These are phyloP conservation scores for Sibirionetta formosa DNA, from an alignment of 2,797 vertebrate genomes.

Conservation along the genomic window DNA sequence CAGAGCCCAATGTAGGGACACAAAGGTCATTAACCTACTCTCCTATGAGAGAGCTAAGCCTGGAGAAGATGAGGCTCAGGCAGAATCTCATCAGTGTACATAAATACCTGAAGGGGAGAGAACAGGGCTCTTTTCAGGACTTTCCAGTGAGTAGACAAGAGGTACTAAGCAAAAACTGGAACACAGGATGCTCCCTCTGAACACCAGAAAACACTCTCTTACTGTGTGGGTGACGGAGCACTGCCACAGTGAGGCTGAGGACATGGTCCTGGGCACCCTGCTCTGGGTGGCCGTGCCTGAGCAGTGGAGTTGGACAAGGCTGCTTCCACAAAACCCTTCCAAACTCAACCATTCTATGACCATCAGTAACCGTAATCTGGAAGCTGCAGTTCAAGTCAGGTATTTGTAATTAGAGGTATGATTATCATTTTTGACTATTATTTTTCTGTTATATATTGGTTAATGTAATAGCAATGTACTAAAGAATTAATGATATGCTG, in stretches of 20 bases:
- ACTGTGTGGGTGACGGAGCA: background rate
- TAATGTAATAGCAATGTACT: background rate
- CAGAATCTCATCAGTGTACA: too few species aligned
- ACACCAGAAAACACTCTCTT: background rate
- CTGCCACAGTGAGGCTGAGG: background rate
- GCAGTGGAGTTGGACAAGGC: too few species aligned
- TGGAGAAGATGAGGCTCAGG: background rate
- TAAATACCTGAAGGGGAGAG: background rate
- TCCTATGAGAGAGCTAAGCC: background rate
- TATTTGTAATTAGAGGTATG: background rate
- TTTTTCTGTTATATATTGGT: background rate
- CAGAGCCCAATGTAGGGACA: background rate
- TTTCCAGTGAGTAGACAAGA: background rate
- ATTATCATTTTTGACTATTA: background rate
- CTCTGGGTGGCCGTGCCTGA: too few species aligned
- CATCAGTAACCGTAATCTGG: background rate
- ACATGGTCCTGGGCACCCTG: background rate
- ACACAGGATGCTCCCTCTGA: background rate
- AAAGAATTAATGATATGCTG: background rate
- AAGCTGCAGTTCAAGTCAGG: background rate
- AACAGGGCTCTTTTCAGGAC: background rate
- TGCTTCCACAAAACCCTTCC: too few species aligned
- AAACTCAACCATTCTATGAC: background rate
- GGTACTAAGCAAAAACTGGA: background rate
- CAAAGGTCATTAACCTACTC: background rate